Evolutionary conservation across 2,797 vertebrate genomes (phyloP).

Genomic region (Xenopus petersii): DNA sequence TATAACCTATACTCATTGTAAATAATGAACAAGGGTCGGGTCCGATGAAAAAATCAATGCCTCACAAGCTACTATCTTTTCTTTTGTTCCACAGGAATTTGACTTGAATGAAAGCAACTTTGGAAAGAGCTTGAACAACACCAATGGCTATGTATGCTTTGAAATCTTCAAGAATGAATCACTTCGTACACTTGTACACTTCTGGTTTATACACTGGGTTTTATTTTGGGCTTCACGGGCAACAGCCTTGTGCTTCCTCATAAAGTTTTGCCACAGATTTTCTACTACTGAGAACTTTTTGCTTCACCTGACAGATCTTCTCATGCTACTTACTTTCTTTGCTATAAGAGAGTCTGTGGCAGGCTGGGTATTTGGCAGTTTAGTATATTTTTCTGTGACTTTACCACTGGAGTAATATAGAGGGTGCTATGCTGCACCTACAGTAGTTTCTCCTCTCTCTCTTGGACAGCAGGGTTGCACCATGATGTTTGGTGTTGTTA

Average conservation of each 20-base stretch:
- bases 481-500: too few relatives aligned
- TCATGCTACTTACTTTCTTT: constrained; percentile 81
- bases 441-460: too few relatives aligned
- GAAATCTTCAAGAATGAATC: not conserved
- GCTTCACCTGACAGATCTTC: constrained; percentile 86
- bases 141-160: not conserved
- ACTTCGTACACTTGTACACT: constrained; percentile 29
- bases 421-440: too few relatives aligned
- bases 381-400: too few relatives aligned
- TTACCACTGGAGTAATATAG: too few relatives aligned
- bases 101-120: not conserved
- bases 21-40: too few relatives aligned
- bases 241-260: constrained; percentile 82
- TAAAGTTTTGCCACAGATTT: constrained; percentile 68
- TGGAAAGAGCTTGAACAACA: not conserved
- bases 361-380: constrained; percentile 79
- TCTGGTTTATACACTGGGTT: constrained; percentile 76
- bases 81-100: too few relatives aligned
- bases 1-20: too few relatives aligned
- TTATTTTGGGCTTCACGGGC: constrained; percentile 76
- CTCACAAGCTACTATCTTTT: too few relatives aligned
- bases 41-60: too few relatives aligned
- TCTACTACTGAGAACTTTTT: constrained; percentile 89
- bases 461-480: too few relatives aligned
- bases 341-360: constrained; percentile 53